Conservation (phyloP, 2,797 vertebrate species). For the Semaprochilodus insignis region DNA sequence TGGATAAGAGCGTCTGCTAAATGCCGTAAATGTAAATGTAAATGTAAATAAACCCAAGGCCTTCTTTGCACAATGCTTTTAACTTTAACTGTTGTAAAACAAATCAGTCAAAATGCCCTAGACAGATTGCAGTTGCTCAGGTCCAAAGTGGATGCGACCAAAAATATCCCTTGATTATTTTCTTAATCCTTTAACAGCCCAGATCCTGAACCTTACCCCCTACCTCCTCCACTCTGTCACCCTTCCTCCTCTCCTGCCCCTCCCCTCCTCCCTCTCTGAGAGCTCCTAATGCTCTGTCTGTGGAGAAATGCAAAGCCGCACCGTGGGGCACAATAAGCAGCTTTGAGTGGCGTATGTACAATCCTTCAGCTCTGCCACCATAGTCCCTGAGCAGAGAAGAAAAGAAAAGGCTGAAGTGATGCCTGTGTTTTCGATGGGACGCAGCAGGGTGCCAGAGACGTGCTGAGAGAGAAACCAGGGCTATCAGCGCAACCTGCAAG, state of each 20-base stretch:
- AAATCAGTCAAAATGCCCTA: conserved; percentile 9
- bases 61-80: neutral
- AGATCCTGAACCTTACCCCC: conserved; percentile 63
- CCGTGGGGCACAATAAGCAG: conserved; percentile 61
- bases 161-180: conserved; percentile 71
- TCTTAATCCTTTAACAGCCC: conserved; percentile 76
- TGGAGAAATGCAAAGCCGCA: conserved; percentile 62
- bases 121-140: conserved; percentile 67
- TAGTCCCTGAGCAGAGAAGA: conserved; percentile 36
- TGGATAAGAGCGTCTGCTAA: too few relatives aligned
- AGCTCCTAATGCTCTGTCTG: conserved; percentile 61
- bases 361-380: conserved; percentile 46
- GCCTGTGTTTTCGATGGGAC: conserved; percentile 53
- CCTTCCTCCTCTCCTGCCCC: conserved; percentile 53
- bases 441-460: conserved; percentile 45
- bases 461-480: conserved; percentile 49
- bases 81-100: conserved; percentile 33
- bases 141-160: conserved; percentile 71
- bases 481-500: conserved; percentile 51
- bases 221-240: conserved; percentile 56
- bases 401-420: conserved; percentile 51
- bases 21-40: too few relatives aligned
- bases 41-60: neutral
- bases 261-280: conserved; percentile 56
- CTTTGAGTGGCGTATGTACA: conserved; percentile 54